Conservation (phyloP, 2,797 vertebrate species). For the Steatocranus sp. region DNA sequence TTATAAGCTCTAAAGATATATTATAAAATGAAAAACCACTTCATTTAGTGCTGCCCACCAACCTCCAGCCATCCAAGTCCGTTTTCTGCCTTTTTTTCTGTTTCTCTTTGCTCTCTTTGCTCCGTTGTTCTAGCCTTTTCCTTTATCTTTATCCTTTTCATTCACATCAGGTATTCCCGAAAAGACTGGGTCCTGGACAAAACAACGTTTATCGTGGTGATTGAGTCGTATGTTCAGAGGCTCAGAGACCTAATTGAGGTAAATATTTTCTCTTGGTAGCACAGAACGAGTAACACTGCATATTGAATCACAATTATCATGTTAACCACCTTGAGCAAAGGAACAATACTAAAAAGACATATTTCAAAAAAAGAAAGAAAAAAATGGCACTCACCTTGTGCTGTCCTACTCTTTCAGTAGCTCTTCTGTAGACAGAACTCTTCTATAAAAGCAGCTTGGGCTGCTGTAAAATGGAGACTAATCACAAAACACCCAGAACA, state of each 20-base stretch:
- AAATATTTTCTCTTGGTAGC: neutral
- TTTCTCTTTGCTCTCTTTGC: no score
- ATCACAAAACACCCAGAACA: neutral
- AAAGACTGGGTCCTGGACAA: slow-evolving; percentile 79
- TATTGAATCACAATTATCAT: neutral
- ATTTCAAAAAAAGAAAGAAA: neutral
- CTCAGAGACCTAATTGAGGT: slow-evolving; percentile 89
- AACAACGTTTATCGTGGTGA: slow-evolving; percentile 79
- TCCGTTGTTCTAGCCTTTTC: no score
- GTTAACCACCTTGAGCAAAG: neutral
- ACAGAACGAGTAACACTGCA: neutral
- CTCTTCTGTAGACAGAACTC: neutral
- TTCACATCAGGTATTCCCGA: slow-evolving; percentile 68
- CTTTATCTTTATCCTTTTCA: neutral
- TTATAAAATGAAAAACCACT: no score
- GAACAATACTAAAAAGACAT: neutral
- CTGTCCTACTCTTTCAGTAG: neutral
- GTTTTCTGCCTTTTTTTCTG: no score
- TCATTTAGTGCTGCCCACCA: no score
- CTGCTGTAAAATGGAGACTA: neutral
- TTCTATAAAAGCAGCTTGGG: neutral
- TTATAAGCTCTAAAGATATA: no score
- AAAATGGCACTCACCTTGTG: neutral
- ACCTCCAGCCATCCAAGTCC: no score
- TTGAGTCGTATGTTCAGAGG: slow-evolving; percentile 83